These are phyloP conservation scores for Natrix natrix DNA, from an alignment of 2,797 vertebrate species.

Conservation along the genomic window DNA sequence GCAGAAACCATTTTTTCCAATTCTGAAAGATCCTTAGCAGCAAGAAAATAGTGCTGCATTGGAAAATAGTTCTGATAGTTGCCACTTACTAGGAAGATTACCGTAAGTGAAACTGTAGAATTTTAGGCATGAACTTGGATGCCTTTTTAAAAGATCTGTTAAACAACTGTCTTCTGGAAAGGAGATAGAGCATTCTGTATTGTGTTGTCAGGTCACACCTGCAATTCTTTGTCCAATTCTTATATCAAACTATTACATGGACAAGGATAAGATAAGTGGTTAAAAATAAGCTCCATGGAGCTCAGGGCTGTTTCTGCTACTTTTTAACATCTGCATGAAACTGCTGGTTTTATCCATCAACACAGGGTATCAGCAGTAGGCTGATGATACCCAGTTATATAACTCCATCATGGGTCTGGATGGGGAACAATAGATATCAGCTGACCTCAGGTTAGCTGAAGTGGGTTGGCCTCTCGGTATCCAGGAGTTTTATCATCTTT, in stretches of 20 bases:
- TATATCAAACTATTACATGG: neutral
- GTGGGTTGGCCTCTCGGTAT: neutral
- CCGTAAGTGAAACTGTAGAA: constrained; percentile 61
- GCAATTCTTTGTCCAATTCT: neutral
- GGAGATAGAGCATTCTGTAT: neutral
- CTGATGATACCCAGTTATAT: neutral
- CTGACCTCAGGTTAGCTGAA: neutral
- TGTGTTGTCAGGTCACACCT: neutral
- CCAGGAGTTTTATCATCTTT: neutral
- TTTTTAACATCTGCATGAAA: neutral
- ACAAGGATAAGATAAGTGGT: neutral
- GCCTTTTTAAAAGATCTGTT: constrained; percentile 36
- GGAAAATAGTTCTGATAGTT: constrained; percentile 65
- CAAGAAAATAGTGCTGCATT: constrained; percentile 7
- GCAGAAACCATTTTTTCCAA: constrained; percentile 48
- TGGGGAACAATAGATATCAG: neutral
- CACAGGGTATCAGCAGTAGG: neutral
- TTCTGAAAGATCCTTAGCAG: constrained; percentile 60
- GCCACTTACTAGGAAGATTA: constrained; percentile 61
- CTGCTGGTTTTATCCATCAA: neutral
- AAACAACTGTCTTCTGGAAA: neutral
- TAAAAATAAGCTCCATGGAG: neutral
- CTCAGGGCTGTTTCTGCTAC: neutral
- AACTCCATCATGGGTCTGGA: neutral
- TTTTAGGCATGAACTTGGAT: constrained; percentile 66